Base-by-base conservation (phyloP, 2,797 vertebrate genomes). In the Hylomyscus alleni region DNA sequence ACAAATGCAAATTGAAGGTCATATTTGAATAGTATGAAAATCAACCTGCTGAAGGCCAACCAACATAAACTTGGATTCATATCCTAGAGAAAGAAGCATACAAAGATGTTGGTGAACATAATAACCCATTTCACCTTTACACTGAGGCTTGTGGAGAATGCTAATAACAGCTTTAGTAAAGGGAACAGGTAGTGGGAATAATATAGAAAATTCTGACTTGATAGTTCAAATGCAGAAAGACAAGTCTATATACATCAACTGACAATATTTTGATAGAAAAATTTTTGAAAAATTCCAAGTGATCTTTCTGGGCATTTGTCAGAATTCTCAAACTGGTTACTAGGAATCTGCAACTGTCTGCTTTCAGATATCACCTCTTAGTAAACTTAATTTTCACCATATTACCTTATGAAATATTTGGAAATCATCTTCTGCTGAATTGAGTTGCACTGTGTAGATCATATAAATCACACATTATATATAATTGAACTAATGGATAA, bases 171-270 rank as follows among this genome's bases (percentile, higher is more conserved):
- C 8, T 40, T 56, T 31, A 37, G 40, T 31, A 40, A 22, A 76
- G 54, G 10, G n/a, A 9, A 2, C 4, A 34, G 12, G 0, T 22
- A n/a, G 17, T 37, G n/a, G 4, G 0, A 3, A 82, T 60, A 52
- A 37, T 56, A 72, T 15, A 69, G 67, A 15, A 69, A 19, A 69
- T 69, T n/a, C 15, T 69, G 34, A n/a, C 40, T 26, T 60, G 22
- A 60, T 20, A 9, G 22, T 60, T 26, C 8, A 60, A 60, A 60
- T 60, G 24, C 58, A 60, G 24, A 10, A 26, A 26, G 22, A 60
- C 24, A 60, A 60, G 58, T 60, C 22, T 26, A 60, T 60, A 60
- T 60, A 26, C 22, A 11, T 31, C 22, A 26, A 29, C 26, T 50
- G 75, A 20, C 1, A 44, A 77, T 31, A 24, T 26, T 47, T 77